Conservation (phyloP, 2,113 vertebrate species). For the Nyctereutes procyonoides region DNA sequence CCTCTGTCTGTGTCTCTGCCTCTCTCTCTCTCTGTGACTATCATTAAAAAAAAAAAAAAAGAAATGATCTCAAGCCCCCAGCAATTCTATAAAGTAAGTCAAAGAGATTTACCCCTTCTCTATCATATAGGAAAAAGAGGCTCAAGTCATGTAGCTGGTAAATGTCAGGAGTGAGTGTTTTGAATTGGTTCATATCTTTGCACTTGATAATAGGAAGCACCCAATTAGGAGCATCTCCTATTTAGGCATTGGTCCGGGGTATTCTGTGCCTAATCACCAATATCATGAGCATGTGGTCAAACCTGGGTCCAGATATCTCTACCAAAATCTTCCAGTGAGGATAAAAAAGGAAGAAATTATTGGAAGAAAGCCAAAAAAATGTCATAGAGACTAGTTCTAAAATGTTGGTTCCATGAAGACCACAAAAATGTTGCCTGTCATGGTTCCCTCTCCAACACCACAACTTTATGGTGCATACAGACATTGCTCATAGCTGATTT, state of each 20-base stretch:
- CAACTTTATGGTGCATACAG: not conserved
- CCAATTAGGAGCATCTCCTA: not conserved
- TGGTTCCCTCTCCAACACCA: not conserved
- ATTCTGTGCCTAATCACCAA: not conserved
- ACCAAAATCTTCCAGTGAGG: not conserved
- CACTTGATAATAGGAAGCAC: not conserved
- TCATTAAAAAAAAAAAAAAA: too few species aligned
- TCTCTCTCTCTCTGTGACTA: too few species aligned
- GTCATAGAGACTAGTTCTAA: not conserved
- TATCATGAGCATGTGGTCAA: not conserved
- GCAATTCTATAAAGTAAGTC: not conserved
- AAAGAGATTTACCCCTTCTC: not conserved
- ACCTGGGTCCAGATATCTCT: not conserved
- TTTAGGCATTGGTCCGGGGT: not conserved
- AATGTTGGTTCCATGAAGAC: too few species aligned
- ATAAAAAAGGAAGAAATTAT: not conserved
- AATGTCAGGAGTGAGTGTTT: not conserved
- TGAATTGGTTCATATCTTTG: not conserved
- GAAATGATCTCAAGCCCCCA: not conserved
- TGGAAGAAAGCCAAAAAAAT: not conserved
- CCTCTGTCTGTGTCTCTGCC: too few species aligned
- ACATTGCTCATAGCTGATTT: not conserved
- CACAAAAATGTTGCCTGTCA: not conserved
- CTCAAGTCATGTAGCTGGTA: not conserved
- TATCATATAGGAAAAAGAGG: not conserved